These are phyloP conservation scores for Exocentrus adspersus DNA, from an alignment of 2,888 invertebrate genomes.

Conservation along the genomic window DNA sequence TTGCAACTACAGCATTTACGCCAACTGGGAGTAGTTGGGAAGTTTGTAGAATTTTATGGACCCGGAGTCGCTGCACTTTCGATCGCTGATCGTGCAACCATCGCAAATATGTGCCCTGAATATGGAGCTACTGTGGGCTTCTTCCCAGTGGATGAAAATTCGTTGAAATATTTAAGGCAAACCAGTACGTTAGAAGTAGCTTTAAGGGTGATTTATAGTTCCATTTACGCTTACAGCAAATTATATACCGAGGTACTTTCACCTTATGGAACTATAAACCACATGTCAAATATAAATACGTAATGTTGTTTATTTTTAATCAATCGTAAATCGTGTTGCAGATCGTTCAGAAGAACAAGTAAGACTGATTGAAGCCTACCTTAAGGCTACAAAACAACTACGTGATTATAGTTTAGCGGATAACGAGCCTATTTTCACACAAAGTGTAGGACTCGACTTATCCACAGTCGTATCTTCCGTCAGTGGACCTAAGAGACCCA, in stretches of 20 bases:
- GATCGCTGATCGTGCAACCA: slow-evolving; percentile 96
- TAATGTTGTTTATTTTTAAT: too few relatives aligned
- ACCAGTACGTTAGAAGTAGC: slow-evolving; percentile 81
- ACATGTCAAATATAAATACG: too few relatives aligned
- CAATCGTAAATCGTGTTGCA: too few relatives aligned
- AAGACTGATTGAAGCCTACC: slow-evolving; percentile 81
- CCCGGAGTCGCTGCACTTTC: slow-evolving; percentile 90
- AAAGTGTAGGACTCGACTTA: slow-evolving; percentile 87
- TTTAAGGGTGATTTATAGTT: too few relatives aligned
- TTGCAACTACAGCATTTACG: slow-evolving; percentile 71
- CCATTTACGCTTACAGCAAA: too few relatives aligned
- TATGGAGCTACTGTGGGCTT: slow-evolving; percentile 97
- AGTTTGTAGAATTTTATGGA: slow-evolving; percentile 99
- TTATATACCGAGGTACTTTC: too few relatives aligned
- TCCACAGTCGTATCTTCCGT: slow-evolving; percentile 91
- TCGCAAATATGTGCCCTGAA: slow-evolving; percentile 99
- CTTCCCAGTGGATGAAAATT: slow-evolving; percentile 89
- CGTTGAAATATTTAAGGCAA: slow-evolving; percentile 85
- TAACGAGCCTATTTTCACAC: slow-evolving; percentile 87
- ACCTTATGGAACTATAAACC: too few relatives aligned
- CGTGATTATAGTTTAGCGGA: slow-evolving; percentile 79
- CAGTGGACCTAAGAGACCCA: slow-evolving; percentile 97
- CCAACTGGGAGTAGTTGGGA: slow-evolving; percentile 95
- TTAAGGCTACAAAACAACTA: slow-evolving; percentile 83
- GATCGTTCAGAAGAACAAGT: slow-evolving; percentile 84